Evolutionary conservation across 2,113 vertebrate species (phyloP).

Genomic region (Apeltes quadracus): DNA sequence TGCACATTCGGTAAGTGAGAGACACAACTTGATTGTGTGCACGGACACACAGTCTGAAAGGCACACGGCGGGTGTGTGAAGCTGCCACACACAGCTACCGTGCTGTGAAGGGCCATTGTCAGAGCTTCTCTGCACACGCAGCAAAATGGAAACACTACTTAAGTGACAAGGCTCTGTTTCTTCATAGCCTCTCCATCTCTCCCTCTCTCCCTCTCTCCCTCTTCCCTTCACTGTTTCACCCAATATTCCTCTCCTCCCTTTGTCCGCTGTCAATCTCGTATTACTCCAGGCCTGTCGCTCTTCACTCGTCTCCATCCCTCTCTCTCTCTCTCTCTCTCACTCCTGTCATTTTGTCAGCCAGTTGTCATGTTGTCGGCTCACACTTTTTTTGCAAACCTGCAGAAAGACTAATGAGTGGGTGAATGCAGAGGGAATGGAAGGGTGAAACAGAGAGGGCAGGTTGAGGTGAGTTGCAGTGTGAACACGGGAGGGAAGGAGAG

Average conservation of each 20-base stretch:
- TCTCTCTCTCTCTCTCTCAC: constrained; percentile 35
- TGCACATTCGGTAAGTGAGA: constrained; percentile 11
- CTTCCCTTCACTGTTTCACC: constrained; percentile 43
- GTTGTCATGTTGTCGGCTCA: constrained; percentile 51
- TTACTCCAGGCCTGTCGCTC: constrained; percentile 52
- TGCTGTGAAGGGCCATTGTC: constrained; percentile 54
- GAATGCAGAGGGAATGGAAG: constrained; percentile 27
- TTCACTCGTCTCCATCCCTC: constrained; percentile 43
- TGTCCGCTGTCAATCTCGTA: constrained; percentile 49
- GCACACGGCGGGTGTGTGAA: constrained; percentile 3
- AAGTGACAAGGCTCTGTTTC: constrained; percentile 48
- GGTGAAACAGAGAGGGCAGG: constrained; percentile 19
- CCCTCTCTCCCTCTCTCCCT: constrained; percentile 9
- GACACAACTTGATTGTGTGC: constrained; percentile 1
- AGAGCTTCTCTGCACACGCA: constrained; percentile 42
- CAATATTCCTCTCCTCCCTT: constrained; percentile 36
- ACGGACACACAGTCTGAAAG: constrained; percentile 10
- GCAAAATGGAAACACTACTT: constrained; percentile 53
- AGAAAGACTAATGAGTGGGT: constrained; percentile 60
- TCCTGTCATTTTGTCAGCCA: constrained; percentile 67
- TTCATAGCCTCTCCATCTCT: neutral
- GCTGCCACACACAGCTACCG: constrained; percentile 39
- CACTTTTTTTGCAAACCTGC: constrained; percentile 29
- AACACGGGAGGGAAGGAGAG: neutral
- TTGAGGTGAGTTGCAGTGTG: constrained; percentile 1